These are phyloP conservation scores for Acrobasis consociella DNA, from an alignment of 2,888 invertebrate genomes.

Conservation along the genomic window DNA sequence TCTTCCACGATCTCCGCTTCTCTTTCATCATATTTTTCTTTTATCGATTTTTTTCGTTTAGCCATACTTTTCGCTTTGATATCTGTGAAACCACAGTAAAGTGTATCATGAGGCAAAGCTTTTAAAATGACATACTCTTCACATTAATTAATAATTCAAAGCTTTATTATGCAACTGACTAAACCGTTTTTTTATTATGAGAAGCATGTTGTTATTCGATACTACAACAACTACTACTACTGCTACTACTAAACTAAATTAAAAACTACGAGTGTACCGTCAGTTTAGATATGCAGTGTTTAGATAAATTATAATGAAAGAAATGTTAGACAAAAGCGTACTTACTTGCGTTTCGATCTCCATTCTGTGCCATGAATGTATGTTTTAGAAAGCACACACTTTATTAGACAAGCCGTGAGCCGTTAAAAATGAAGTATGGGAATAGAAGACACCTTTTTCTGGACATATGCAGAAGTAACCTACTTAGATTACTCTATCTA, in stretches of 20 bases:
- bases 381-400: constrained; percentile 40
- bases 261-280: constrained; percentile 27
- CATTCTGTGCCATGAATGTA: neutral
- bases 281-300: constrained; percentile 37
- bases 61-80: constrained; percentile 59
- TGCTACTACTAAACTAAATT: constrained; percentile 16
- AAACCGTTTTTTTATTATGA: constrained; percentile 30
- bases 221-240: constrained; percentile 25
- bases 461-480: neutral
- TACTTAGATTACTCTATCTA: neutral
- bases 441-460: neutral
- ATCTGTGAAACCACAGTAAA: constrained; percentile 74
- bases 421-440: neutral
- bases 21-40: constrained; percentile 49
- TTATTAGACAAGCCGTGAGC: constrained; percentile 28
- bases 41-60: constrained; percentile 63
- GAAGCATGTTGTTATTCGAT: constrained; percentile 28
- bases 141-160: neutral
- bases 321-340: constrained; percentile 24
- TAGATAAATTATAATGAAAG: constrained; percentile 17
- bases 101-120: constrained; percentile 39
- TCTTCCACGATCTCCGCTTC: constrained; percentile 41
- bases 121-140: constrained; percentile 17
- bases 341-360: constrained; percentile 15
- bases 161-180: constrained; percentile 22